Evolutionary conservation across 2,888 invertebrate genomes (phyloP).

Genomic region (Melinopterus prodromus): DNA sequence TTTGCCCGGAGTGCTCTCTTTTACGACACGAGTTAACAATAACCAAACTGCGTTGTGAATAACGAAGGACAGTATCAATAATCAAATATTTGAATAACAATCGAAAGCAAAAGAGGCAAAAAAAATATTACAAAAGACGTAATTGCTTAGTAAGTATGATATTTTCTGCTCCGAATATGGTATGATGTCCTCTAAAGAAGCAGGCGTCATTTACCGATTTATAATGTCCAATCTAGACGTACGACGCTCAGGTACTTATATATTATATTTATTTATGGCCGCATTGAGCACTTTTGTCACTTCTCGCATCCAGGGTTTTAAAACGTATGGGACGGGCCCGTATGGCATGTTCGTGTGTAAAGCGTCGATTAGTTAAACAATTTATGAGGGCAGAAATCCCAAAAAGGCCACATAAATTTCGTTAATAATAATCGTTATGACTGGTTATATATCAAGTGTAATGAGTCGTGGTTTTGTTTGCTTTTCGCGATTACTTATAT

Average conservation of each 20-base stretch:
- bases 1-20: conserved; percentile 4
- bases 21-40: background rate
- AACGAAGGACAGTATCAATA: conserved; percentile 4
- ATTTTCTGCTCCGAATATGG: background rate
- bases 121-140: background rate
- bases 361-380: background rate
- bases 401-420: background rate
- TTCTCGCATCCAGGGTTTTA: background rate
- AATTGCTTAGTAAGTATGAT: background rate
- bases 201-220: background rate
- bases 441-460: background rate
- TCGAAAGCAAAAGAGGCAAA: background rate
- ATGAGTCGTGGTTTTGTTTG: background rate
- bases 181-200: background rate
- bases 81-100: background rate
- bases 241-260: background rate
- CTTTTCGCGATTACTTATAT: background rate
- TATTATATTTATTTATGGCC: background rate
- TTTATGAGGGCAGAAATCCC: background rate
- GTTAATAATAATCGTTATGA: background rate
- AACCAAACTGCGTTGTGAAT: background rate
- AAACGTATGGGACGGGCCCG: background rate
- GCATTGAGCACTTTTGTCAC: background rate
- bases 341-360: background rate
- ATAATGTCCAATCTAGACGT: conserved; percentile 4